Percentiles rank a stretch among this genome's conserved stretches.
Evolutionary conservation across 1,140 invertebrate genomes (phyloP).

Genomic region (Galendromus occidentalis): DNA sequence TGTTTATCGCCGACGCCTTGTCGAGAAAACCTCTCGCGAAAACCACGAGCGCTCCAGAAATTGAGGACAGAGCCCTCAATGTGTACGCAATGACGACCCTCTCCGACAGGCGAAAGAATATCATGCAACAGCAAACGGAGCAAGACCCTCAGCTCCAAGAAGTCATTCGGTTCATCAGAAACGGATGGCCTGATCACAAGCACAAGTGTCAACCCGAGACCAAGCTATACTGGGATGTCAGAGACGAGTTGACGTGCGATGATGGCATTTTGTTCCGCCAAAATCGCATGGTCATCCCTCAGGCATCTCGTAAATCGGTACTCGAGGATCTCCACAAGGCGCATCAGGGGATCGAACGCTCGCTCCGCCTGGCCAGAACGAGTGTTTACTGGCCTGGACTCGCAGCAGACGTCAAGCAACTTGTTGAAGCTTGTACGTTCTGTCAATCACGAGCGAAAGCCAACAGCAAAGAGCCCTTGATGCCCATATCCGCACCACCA

Average conservation of each 20-base stretch:
- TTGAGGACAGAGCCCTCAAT: too few species aligned
- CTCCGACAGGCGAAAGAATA: not conserved
- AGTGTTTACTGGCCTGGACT: too few species aligned
- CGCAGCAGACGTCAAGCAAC: too few species aligned
- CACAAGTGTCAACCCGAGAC: not conserved
- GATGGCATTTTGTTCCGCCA: slow-evolving; percentile 11
- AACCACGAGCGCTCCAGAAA: too few species aligned
- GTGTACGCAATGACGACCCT: not conserved
- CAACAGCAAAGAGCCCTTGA: too few species aligned
- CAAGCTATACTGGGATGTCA: slow-evolving; percentile 9
- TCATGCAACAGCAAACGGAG: not conserved
- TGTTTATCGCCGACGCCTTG: slow-evolving; percentile 10
- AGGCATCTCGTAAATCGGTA: not conserved
- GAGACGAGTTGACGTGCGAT: not conserved
- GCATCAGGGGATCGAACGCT: too few species aligned
- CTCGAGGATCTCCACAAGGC: too few species aligned
- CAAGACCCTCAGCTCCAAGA: not conserved
- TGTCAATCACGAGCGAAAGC: too few species aligned
- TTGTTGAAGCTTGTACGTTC: too few species aligned
- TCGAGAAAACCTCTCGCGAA: slow-evolving; percentile 7
- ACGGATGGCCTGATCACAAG: slow-evolving; percentile 12
- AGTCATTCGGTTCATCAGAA: not conserved
- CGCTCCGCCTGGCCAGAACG: too few species aligned
- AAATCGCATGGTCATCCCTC: slow-evolving; percentile 4
- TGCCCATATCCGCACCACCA: too few species aligned